Evolutionary conservation across 2,113 vertebrate species (phyloP).

Genomic region (Xyliphius kryptos): DNA sequence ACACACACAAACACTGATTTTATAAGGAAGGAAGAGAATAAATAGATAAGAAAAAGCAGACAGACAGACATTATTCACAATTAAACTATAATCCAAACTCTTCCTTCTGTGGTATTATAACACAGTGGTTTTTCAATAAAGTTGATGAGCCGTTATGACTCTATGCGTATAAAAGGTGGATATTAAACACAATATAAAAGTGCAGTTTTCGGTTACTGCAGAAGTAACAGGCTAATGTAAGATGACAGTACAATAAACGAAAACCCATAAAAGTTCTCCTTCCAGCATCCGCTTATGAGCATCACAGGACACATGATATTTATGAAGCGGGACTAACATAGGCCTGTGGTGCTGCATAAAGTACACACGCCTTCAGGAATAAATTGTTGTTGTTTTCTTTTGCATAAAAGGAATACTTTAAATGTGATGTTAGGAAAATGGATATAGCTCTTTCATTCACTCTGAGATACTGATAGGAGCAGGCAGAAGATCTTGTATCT

Average conservation of each 20-base stretch:
- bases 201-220: slow-evolving; percentile 3
- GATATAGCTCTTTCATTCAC: too few species aligned
- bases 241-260: slow-evolving; percentile 18
- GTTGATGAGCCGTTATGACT: slow-evolving; percentile 24
- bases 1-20: too few species aligned
- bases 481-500: slow-evolving; percentile 21
- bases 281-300: slow-evolving; percentile 17
- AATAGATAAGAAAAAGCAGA: too few species aligned
- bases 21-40: too few species aligned
- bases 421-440: too few species aligned
- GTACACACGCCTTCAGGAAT: slow-evolving; percentile 2
- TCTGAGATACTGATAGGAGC: slow-evolving; percentile 16
- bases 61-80: too few species aligned
- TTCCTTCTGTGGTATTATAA: too few species aligned
- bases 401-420: slow-evolving; percentile 11
- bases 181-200: slow-evolving; percentile 16
- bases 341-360: slow-evolving; percentile 4
- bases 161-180: slow-evolving; percentile 19
- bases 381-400: slow-evolving; percentile 13
- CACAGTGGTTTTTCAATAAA: slow-evolving; percentile 23
- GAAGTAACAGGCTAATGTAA: slow-evolving; percentile 20
- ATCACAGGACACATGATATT: slow-evolving; percentile 13
- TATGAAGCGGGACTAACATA: slow-evolving; percentile 18
- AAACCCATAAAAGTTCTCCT: slow-evolving; percentile 31
- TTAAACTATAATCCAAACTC: too few species aligned